A percentile compares a stretch with the other conserved stretches of the same genome.
phyloP scores from a whole-genome alignment of 2,797 vertebrate genomes.

The Neostethus bicornis region DNA sequence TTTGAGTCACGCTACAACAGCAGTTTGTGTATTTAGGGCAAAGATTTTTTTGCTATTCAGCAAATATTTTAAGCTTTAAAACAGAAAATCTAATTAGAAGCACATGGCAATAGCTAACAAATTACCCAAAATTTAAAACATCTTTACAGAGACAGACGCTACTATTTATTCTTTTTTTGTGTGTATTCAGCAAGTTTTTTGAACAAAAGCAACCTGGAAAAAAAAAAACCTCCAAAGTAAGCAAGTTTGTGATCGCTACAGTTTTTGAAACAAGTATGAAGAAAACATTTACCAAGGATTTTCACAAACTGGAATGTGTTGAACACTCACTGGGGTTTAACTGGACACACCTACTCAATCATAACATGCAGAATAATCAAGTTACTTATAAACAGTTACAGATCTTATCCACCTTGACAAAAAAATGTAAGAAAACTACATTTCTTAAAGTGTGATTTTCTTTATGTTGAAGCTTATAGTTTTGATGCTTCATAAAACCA shows the following conservation, averaged over 20 bases:
- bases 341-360: not conserved
- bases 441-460: too few relatives aligned
- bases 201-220: not conserved
- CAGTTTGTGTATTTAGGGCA: slow-evolving; percentile 30
- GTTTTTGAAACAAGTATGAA: not conserved
- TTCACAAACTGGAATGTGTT: not conserved
- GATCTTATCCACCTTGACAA: not conserved
- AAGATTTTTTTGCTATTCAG: slow-evolving; percentile 25
- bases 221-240: not conserved
- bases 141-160: not conserved
- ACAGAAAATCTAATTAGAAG: slow-evolving; percentile 18
- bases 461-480: too few relatives aligned
- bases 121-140: slow-evolving; percentile 11
- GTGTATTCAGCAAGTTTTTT: too few relatives aligned
- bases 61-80: slow-evolving; percentile 10
- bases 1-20: slow-evolving; percentile 49
- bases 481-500: too few relatives aligned
- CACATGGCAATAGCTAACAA: not conserved
- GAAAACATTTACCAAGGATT: not conserved
- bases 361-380: not conserved
- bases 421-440: not conserved
- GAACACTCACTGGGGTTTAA: slow-evolving; percentile 1
- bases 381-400: not conserved
- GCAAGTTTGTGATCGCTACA: not conserved
- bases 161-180: not conserved